Conservation (phyloP, 2,888 invertebrate genomes). For the Aspidapion aeneum region DNA sequence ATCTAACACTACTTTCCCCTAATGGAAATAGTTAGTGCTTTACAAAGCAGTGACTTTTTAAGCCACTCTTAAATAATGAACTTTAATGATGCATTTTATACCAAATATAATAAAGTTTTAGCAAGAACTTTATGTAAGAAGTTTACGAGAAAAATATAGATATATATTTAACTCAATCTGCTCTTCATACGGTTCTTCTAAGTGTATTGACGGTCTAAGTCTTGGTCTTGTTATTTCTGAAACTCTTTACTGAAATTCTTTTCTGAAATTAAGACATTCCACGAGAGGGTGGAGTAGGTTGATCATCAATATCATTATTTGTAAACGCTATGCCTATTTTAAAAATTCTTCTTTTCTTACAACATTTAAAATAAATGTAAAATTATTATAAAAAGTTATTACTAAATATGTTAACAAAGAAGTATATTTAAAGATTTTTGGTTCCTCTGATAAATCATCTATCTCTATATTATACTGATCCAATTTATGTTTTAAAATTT, state of each 20-base stretch:
- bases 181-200: not conserved
- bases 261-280: not conserved
- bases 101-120: too few relatives aligned
- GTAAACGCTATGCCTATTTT: not conserved
- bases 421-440: not conserved
- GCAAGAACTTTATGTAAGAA: not conserved
- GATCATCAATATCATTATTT: not conserved
- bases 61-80: too few relatives aligned
- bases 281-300: not conserved
- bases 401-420: not conserved
- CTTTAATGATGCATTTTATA: too few relatives aligned
- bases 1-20: too few relatives aligned
- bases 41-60: too few relatives aligned
- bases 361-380: not conserved
- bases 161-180: not conserved
- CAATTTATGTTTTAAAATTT: not conserved
- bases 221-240: not conserved
- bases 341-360: not conserved
- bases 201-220: not conserved
- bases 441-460: not conserved
- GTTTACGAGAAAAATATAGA: not conserved
- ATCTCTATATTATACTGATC: not conserved
- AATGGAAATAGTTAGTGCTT: too few relatives aligned
- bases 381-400: not conserved
- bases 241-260: not conserved